Evolutionary conservation across 2,113 vertebrate genomes (phyloP), one percentile per base, ranked within the genome.

Genomic region (Pluvialis apricaria): DNA sequence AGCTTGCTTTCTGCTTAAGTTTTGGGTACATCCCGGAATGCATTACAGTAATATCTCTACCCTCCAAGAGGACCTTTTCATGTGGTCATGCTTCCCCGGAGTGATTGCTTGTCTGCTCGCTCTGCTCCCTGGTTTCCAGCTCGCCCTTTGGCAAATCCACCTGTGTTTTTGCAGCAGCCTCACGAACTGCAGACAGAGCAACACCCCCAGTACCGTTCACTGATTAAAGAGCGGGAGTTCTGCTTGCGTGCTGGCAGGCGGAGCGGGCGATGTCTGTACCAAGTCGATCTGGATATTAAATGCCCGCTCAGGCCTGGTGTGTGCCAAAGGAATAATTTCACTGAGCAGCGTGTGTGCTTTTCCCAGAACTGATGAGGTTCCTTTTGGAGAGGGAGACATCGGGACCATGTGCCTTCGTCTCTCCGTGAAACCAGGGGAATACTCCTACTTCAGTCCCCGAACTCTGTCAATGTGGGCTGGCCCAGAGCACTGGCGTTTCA

Each of bases 381-480:
- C 98, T 8, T 96, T 99, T 0, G 98, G 97, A 36, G 97, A 98
- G 17, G 99, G 98, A 32, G 99, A 99, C 95, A 97, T 99, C 7
- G 32, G 94, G 65, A 98, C 98, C 29, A 98, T 99, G 99, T 99
- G 99, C 94, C 98, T 98, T 52, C 99, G 99, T 84, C 96, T 99
- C 49, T 99, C 99, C 29, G 97, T 98, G 95, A 97, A 99, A 36
- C 99, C 99, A 47, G 98, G 99, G 68, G 99, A 99, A 82, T 99
- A 99, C 69, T 99, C 99, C 15, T 99, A 99, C 97, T 99, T 99
- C 97, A 99, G 99, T 95, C 99, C 99, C 32, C 98, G 98, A 29
- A 99, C 98, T 8, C 99, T 99, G 98, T 98, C 99, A 2, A 98
- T 99, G 62, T 99, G 99, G 99, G 99, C 99, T 3, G 99, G 99